A percentile compares a stretch with the other conserved stretches of the same genome.
Conservation (phyloP, 64 coral and sea anemone genomes). For the Porites lutea region DNA sequence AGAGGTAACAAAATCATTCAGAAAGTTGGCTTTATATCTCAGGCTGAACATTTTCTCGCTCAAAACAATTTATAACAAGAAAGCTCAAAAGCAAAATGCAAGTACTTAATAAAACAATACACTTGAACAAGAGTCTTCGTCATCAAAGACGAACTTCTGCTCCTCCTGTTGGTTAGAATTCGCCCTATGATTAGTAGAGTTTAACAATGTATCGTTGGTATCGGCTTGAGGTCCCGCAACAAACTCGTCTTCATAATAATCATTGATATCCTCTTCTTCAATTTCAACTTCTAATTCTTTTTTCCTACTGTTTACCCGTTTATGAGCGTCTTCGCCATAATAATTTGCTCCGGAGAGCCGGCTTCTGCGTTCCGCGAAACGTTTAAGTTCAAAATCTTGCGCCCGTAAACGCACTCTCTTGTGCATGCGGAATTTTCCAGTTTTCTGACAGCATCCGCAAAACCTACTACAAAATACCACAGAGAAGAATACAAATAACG, state of each 20-base stretch:
- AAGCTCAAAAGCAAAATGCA: no score
- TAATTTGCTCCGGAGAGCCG: not conserved
- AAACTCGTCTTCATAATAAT: constrained; percentile 30
- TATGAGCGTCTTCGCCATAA: constrained; percentile 4
- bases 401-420: not conserved
- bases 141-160: constrained; percentile 33
- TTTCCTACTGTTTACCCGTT: not conserved
- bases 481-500: constrained; percentile 31
- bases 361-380: not conserved
- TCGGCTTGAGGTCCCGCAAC: not conserved
- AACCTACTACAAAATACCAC: constrained; percentile 30
- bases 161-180: not conserved
- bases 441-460: constrained; percentile 22
- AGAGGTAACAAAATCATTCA: no score
- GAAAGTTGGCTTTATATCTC: no score
- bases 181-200: not conserved
- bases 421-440: constrained; percentile 5
- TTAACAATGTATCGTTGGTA: constrained; percentile 16
- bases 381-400: constrained; percentile 6
- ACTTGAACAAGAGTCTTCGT: constrained; percentile 65
- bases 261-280: constrained; percentile 35
- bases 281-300: not conserved
- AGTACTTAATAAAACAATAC: constrained; percentile 43
- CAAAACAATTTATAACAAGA: no score
- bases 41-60: no score